Evolutionary conservation across 2,797 vertebrate species (phyloP).

Genomic region (Darevskia nairensis): DNA sequence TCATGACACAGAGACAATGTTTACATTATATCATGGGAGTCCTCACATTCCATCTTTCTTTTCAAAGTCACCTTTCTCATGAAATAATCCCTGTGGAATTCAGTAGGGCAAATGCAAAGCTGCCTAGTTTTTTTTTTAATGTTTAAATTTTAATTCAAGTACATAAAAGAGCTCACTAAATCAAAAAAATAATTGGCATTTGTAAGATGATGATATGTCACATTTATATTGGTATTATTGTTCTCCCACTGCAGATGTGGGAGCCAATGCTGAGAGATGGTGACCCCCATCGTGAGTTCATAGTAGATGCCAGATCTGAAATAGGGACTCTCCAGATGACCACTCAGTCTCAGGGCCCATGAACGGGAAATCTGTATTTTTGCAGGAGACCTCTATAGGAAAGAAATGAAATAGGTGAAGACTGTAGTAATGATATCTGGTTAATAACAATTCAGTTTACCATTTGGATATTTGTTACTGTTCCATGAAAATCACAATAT

Average conservation of each 20-base stretch:
- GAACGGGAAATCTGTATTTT: no score
- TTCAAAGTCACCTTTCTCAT: slow-evolving; percentile 29
- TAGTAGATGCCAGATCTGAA: background rate
- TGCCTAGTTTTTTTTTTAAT: background rate
- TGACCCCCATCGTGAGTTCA: background rate
- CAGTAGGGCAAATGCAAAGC: background rate
- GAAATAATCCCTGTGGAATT: background rate
- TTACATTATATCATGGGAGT: background rate
- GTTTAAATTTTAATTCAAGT: background rate
- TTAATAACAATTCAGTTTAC: no score
- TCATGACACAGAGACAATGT: slow-evolving; percentile 9
- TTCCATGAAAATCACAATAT: no score
- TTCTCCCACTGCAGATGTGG: background rate
- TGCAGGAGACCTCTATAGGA: no score
- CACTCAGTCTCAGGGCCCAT: background rate
- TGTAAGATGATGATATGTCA: background rate
- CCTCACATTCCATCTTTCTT: slow-evolving; percentile 12
- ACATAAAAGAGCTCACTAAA: background rate
- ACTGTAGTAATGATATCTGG: no score
- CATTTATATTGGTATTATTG: background rate
- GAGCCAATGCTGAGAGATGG: background rate
- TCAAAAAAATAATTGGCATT: background rate
- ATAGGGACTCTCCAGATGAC: background rate
- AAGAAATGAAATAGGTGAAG: no score
- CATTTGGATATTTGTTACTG: no score